These are phyloP conservation scores for Cyphomyrus discorhynchus DNA, from an alignment of 2,113 vertebrate species.

Conservation along the genomic window DNA sequence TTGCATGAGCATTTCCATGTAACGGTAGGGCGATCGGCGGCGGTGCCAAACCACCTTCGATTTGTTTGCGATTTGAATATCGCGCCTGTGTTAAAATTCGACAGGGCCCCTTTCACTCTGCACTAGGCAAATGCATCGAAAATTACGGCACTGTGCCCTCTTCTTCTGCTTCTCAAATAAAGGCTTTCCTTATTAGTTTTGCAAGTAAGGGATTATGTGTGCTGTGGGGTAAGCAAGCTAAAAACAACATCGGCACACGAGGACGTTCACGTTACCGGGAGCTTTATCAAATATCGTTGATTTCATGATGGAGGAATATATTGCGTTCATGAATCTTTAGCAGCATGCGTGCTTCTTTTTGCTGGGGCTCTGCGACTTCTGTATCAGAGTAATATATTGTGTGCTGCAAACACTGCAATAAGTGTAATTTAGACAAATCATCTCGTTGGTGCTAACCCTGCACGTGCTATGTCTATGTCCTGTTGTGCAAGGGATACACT, in stretches of 20 bases:
- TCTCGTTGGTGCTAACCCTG: neutral
- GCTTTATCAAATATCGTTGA: neutral
- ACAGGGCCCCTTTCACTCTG: neutral
- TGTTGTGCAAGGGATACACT: neutral
- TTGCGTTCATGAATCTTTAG: neutral
- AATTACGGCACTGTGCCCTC: neutral
- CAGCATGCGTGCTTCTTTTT: neutral
- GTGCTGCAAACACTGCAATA: neutral
- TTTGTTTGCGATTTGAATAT: conserved; percentile 57
- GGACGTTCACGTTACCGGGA: neutral
- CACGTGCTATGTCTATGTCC: neutral
- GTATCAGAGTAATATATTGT: neutral
- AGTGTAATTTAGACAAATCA: neutral
- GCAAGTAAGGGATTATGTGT: neutral
- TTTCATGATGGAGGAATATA: neutral
- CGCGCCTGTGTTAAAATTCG: neutral
- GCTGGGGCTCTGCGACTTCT: neutral
- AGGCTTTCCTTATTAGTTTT: neutral
- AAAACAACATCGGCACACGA: neutral
- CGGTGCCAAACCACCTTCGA: neutral
- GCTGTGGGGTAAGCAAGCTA: neutral
- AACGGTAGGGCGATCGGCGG: neutral
- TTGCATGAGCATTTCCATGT: conserved; percentile 13
- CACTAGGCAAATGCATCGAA: conserved; percentile 9
- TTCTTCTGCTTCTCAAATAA: neutral